phyloP scores from a whole-genome alignment of 1,140 invertebrate species.

The Solenopsis invicta region DNA sequence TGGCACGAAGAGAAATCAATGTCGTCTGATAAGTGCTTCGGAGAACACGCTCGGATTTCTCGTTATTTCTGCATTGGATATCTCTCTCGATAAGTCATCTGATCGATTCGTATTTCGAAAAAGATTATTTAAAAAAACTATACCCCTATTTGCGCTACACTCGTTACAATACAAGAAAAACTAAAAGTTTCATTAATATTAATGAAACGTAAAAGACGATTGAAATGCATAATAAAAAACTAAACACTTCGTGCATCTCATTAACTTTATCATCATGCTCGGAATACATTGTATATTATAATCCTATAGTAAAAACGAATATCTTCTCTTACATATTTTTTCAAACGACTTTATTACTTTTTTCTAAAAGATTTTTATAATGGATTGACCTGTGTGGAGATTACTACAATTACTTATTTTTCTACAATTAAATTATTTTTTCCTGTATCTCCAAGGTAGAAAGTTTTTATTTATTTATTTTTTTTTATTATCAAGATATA shows the following conservation, averaged over 20 bases:
- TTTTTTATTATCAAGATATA: neutral
- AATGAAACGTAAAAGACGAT: neutral
- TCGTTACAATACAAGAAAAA: neutral
- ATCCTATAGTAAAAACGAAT: neutral
- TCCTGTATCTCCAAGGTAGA: neutral
- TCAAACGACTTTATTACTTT: neutral
- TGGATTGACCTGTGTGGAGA: neutral
- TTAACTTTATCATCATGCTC: constrained; percentile 13
- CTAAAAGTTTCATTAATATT: neutral
- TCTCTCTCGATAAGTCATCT: neutral
- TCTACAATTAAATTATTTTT: neutral
- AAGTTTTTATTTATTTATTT: neutral
- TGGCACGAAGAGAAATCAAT: neutral
- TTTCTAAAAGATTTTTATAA: neutral
- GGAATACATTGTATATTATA: neutral
- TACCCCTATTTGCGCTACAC: too few species aligned
- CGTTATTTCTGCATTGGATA: constrained; percentile 18
- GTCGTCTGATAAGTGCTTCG: neutral
- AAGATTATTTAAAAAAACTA: constrained; percentile 7
- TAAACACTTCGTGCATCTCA: neutral
- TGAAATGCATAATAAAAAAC: constrained; percentile 18
- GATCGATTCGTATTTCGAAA: neutral
- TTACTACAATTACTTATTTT: neutral
- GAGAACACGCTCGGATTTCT: neutral
- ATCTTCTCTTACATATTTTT: neutral